Evolutionary conservation across 2,888 invertebrate species (phyloP).

Genomic region (Spisula solida): DNA sequence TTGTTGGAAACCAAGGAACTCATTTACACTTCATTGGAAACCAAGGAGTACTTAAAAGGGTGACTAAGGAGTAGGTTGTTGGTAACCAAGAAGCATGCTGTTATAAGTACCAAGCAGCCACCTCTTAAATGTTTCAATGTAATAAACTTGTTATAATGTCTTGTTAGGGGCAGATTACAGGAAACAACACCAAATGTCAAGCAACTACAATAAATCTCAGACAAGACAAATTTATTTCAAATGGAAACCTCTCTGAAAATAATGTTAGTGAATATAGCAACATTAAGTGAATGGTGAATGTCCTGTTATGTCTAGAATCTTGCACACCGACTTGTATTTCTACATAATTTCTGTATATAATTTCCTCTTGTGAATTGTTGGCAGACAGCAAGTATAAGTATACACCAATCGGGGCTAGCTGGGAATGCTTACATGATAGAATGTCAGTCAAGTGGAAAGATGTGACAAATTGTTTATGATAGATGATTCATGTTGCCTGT

Average conservation of each 20-base stretch:
- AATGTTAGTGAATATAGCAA: conserved; percentile 1
- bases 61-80: no score
- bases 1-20: no score
- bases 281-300: not conserved
- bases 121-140: no score
- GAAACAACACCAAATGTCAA: not conserved
- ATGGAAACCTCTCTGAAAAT: not conserved
- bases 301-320: conserved; percentile 19
- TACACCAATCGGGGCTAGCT: conserved; percentile 9
- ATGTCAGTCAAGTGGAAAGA: not conserved
- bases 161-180: no score
- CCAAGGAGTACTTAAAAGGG: no score
- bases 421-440: conserved; percentile 2
- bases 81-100: no score
- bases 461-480: conserved; percentile 42
- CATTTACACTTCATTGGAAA: no score
- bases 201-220: not conserved
- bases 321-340: not conserved
- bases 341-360: not conserved
- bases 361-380: conserved; percentile 1
- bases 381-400: not conserved
- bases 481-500: conserved; percentile 32
- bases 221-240: conserved; percentile 22
- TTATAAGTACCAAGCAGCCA: no score
- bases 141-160: no score